Evolutionary conservation across 2,888 invertebrate species (phyloP), one percentile per base, ranked within the genome.

Genomic region (Leptinotarsa peninsularis): DNA sequence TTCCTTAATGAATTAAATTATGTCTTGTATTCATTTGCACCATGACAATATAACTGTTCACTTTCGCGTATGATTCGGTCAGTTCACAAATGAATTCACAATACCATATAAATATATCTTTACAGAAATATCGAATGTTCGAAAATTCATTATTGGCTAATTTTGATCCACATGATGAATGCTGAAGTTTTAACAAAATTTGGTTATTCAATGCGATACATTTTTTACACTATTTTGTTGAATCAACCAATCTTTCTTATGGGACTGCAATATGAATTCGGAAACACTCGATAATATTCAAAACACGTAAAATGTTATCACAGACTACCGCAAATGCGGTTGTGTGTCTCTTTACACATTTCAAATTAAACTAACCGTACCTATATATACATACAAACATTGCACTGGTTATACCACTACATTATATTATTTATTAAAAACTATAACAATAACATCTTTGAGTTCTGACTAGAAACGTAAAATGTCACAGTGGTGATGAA

Each of bases 231-330:
- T 43, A 43, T 43, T 43, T 43, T 43, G 5, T 43, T 43, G 10
- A 43, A 43, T 43, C 7, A 54, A 18, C 54, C 54, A 54, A 54
- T 54, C 18, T 54, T 18, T 33, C 17, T 66, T 49, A n/a, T 4
- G 33, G 33, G n/a, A 67, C 17, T 13, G n/a, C 67, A 17, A 52
- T 17, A 27, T 54, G n/a, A n/a, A 13, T 52, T 69, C 33, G 5
- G 56, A 21, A 69, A 74, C 71, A 68, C 63, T 66, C 75, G 71
- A 73, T 60, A 72, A 49, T 79, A 79, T 82, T 82, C 78, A 83
- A 83, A 83, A 83, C 80, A 84, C 82, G 81, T 84, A 83, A 84
- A 84, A 83, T 83, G 81, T 85, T 87, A 87, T 87, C 87, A 87
- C 87, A 87, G 87, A 82, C 84, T 78, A 83, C 85, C 87, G 84